phyloP scores from a whole-genome alignment of 2,797 vertebrate species.

The Poecile montanus region DNA sequence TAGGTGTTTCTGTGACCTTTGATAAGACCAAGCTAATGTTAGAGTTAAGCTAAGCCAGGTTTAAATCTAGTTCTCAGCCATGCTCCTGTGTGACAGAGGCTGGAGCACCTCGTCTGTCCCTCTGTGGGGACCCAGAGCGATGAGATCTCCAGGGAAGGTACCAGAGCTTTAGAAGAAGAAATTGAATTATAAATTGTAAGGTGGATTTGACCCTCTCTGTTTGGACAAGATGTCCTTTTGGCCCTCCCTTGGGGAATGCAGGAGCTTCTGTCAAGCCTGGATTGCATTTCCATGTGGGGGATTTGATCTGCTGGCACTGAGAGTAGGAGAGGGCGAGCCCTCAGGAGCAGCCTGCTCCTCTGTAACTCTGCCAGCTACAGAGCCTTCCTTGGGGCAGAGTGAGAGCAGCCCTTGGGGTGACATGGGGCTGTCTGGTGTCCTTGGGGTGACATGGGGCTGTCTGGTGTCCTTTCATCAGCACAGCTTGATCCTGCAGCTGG shows the following conservation, averaged over 20 bases:
- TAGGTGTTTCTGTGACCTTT: neutral
- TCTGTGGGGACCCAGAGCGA: neutral
- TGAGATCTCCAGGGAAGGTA: neutral
- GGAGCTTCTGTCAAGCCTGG: neutral
- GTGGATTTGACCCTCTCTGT: neutral
- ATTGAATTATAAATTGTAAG: neutral
- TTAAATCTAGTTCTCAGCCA: neutral
- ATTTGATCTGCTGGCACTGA: neutral
- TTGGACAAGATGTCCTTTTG: neutral
- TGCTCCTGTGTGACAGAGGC: neutral
- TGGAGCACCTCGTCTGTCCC: neutral
- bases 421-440: neutral
- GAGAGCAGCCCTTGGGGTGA: neutral
- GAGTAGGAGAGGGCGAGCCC: neutral
- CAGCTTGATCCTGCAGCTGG: neutral
- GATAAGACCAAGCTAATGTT: neutral
- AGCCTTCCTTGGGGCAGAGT: neutral
- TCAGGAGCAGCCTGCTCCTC: neutral
- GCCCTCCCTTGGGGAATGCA: neutral
- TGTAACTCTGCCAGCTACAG: neutral
- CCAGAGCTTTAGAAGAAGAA: neutral
- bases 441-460: no score
- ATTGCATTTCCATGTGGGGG: neutral
- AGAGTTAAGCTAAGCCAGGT: neutral
- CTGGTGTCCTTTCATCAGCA: neutral